phyloP scores from a whole-genome alignment of 2,797 vertebrate species.

The Chrysocyon brachyurus region DNA sequence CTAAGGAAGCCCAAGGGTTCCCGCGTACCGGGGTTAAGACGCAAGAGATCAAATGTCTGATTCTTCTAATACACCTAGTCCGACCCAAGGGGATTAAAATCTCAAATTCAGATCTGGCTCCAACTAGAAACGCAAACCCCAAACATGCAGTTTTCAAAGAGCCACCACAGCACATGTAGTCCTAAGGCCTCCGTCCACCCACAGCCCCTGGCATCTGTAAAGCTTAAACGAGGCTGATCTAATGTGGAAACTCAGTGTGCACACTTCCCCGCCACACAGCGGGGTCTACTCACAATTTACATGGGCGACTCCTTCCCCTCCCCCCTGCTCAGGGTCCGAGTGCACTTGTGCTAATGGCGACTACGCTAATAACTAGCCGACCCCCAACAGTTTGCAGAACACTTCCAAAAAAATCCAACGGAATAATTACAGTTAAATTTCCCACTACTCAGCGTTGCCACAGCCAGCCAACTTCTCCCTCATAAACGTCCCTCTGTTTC shows the following conservation, averaged over 20 bases:
- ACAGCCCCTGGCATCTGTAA: neutral
- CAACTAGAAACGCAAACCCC: slow-evolving; percentile 64
- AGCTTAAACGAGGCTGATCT: slow-evolving; percentile 27
- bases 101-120: slow-evolving; percentile 67
- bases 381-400: neutral
- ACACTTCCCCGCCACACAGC: slow-evolving; percentile 54
- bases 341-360: neutral
- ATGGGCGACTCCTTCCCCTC: neutral
- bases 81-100: slow-evolving; percentile 71
- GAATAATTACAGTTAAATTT: slow-evolving; percentile 40
- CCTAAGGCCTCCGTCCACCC: neutral
- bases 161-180: neutral
- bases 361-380: slow-evolving; percentile 5
- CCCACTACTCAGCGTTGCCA: slow-evolving; percentile 14
- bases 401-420: neutral
- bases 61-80: slow-evolving; percentile 42
- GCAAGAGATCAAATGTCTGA: slow-evolving; percentile 62
- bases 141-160: neutral
- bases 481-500: slow-evolving; percentile 80
- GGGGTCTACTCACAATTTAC: slow-evolving; percentile 23
- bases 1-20: neutral
- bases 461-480: neutral
- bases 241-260: slow-evolving; percentile 33
- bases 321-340: slow-evolving; percentile 38
- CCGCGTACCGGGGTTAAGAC: neutral